Evolutionary conservation across 1,140 invertebrate genomes (phyloP), one percentile per base, ranked within the genome.

Genomic region (Popillia japonica): DNA sequence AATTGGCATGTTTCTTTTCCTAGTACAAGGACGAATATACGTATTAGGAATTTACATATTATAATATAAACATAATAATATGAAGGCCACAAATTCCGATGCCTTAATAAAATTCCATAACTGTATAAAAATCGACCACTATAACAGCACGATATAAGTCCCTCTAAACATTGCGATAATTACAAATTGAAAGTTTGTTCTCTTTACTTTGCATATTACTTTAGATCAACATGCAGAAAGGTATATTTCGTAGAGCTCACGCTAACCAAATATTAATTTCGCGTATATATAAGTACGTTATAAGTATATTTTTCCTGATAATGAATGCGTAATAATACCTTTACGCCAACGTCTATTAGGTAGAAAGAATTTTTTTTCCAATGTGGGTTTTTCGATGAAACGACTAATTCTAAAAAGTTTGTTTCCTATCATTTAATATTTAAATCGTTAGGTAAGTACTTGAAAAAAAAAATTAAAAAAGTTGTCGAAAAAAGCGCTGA

Each of bases 311-410:
- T 55, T 55, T 55, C 48, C 17, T 55, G 14, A n/a, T 55, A 55
- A 55, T 55, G 48, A 55, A 55, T 55, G 17, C 14, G 48, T 55
- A 55, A 55, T 55, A 55, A 55, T 55, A 55, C 48, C 48, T 55
- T 55, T 17, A 55, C 48, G 11, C 48, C 2, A 34, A 34, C 2
- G 2, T 17, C 2, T 55, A 55, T 55, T 55, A 55, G 48, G n/a
- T 17, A 17, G 48, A 17, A 55, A 55, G 48, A 55, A 55, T 17
- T 55, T 55, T 55, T 55, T 55, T 1, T 55, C n/a, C 17, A 17
- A 55, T 55, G 48, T n/a, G 17, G n/a, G 17, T 55, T 55, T 17
- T 55, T 55, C 48, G 48, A 55, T 14, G 48, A 55, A 55, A n/a
- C 14, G n/a, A 17, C 4, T 55, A 17, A 55, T 17, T 17, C 17